Evolutionary conservation across 2,888 invertebrate genomes (phyloP), one percentile per base, ranked within the genome.

Genomic region (Rhogogaster chlorosoma): DNA sequence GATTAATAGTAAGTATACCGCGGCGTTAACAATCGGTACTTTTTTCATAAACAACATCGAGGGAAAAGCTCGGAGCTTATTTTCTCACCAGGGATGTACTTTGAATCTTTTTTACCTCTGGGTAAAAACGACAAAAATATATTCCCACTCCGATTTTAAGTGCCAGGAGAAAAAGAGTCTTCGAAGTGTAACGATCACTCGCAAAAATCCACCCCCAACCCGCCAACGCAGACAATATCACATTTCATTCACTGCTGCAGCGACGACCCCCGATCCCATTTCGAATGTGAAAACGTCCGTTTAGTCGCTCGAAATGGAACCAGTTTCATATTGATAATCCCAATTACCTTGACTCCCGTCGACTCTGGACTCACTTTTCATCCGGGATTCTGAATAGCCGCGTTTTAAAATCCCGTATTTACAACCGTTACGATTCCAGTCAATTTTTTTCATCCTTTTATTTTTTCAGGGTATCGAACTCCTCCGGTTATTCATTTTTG

Each of bases 331-430:
- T 86, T 85, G 83, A 85, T 89, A 90, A 89, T 89, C 87, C 88
- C 89, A 89, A 90, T 90, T 90, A 89, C 87, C 84, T 86, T 57
- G 45, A 87, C 87, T 87, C 86, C 84, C 87, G 85, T 85, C 85
- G 71, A 36, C 64, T 83, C 85, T 82, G 86, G 9, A 67, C 67
- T 67, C 53, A 53, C 53, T 53, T 53, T 53, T 53, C n/a, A 53
- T n/a, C 53, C 53, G n/a, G 53, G 53, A n/a, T 53, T 53, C n/a
- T 53, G 53, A 53, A 53, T 53, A 53, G 1, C 53, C n/a, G 12
- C n/a, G 53, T 53, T 53, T 53, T n/a, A 53, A 53, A 53, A 53
- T 53, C 53, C 53, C 53, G 53, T n/a, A 53, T 53, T 53, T 53
- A 53, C 53, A 53, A 53, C 53, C n/a, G n/a, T 18, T n/a, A 53